A percentile compares a stretch with the other conserved stretches of the same genome.
Evolutionary conservation across 2,113 vertebrate genomes (phyloP).

Genomic region (Parus major): DNA sequence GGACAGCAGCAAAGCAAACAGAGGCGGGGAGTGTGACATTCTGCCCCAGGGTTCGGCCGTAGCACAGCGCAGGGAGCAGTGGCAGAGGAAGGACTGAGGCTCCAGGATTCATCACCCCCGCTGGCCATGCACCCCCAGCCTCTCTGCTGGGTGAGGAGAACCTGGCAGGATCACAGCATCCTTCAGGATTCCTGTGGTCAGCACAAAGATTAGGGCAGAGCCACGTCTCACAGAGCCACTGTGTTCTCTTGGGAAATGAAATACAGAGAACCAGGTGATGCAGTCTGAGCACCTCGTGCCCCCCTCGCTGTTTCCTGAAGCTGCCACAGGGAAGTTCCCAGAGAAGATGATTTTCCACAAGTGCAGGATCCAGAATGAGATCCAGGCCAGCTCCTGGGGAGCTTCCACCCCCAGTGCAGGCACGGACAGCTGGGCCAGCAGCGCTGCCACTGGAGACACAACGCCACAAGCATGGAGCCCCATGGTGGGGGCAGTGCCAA

Average conservation of each 20-base stretch:
- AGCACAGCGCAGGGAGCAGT: neutral
- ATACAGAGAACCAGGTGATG: neutral
- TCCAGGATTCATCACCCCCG: rapidly evolving
- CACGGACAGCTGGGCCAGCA: rapidly evolving
- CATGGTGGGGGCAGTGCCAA: rapidly evolving
- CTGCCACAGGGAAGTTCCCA: neutral
- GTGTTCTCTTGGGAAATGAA: neutral
- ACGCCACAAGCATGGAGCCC: neutral
- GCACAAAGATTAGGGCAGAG: neutral
- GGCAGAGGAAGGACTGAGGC: neutral
- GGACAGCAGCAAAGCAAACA: neutral
- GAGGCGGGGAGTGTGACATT: neutral
- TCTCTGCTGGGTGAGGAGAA: rapidly evolving
- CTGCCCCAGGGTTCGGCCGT: neutral
- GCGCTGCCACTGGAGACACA: rapidly evolving
- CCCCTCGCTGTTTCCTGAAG: rapidly evolving
- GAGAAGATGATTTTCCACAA: neutral
- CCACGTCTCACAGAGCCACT: neutral
- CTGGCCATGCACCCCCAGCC: rapidly evolving
- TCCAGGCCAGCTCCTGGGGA: neutral
- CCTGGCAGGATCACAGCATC: neutral
- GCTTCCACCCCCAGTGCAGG: neutral
- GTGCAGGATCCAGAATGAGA: neutral
- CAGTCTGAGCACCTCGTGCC: rapidly evolving
- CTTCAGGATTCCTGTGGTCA: neutral